A percentile compares a stretch with the other conserved stretches of the same genome.
Conservation (phyloP, 1,140 invertebrate species). For the Apis dorsata region DNA sequence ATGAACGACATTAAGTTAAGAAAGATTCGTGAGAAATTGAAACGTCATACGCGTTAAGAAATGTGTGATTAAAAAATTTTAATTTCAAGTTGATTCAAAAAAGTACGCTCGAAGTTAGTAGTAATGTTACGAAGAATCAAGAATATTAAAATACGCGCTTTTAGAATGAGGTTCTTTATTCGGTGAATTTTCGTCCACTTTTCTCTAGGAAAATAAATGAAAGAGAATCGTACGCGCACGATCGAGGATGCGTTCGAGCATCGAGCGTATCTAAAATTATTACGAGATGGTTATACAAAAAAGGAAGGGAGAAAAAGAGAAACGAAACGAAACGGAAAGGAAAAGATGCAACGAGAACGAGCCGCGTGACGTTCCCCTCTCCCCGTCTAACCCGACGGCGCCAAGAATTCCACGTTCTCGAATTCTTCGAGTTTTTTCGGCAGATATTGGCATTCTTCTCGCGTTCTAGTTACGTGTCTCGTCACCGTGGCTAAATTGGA, state of each 20-base stretch:
- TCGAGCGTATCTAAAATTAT: constrained; percentile 15
- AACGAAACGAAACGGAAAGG: background rate
- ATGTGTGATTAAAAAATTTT: too few species aligned
- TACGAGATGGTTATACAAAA: background rate
- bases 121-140: too few species aligned
- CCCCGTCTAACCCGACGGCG: constrained; percentile 43
- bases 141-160: too few species aligned
- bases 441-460: constrained; percentile 45
- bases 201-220: too few species aligned
- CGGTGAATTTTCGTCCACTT: too few species aligned
- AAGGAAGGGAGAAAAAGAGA: too few species aligned
- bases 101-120: too few species aligned
- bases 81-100: too few species aligned
- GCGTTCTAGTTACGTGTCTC: constrained; percentile 42
- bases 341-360: constrained; percentile 15
- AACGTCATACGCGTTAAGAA: background rate
- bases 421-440: constrained; percentile 54
- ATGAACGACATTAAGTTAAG: background rate
- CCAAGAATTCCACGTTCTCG: constrained; percentile 54
- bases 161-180: too few species aligned
- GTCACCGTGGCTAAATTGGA: constrained; percentile 33
- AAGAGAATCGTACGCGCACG: constrained; percentile 14
- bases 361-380: constrained; percentile 13
- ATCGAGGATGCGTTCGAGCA: background rate
- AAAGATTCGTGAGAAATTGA: background rate